These are phyloP conservation scores for Zaprionus taronus DNA, from an alignment of 1,140 invertebrate species.

Conservation along the genomic window DNA sequence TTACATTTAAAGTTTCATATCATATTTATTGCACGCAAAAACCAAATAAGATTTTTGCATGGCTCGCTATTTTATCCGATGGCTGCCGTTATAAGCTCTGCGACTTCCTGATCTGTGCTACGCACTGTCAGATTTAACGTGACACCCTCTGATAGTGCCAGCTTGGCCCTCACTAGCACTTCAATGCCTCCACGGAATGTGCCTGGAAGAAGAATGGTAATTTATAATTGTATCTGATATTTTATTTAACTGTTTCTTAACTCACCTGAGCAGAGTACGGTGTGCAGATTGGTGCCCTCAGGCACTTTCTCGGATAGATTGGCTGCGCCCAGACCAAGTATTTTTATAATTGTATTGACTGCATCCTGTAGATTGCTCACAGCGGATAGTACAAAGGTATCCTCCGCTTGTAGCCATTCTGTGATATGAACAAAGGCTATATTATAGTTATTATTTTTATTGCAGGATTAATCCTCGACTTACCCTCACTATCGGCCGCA, in stretches of 20 bases:
- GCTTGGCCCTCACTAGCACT: constrained; percentile 93
- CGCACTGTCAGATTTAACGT: constrained; percentile 89
- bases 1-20: constrained; percentile 65
- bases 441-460: not conserved
- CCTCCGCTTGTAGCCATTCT: constrained; percentile 91
- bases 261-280: constrained; percentile 90
- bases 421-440: constrained; percentile 15
- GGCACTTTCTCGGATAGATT: constrained; percentile 94
- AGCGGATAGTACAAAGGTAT: constrained; percentile 94
- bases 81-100: constrained; percentile 93
- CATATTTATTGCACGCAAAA: constrained; percentile 67
- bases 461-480: not conserved
- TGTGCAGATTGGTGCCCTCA: constrained; percentile 93
- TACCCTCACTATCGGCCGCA: constrained; percentile 85
- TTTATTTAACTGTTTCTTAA: constrained; percentile 11
- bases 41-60: constrained; percentile 63
- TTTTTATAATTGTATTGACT: constrained; percentile 93
- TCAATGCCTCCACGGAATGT: constrained; percentile 95
- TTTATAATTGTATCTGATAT: not conserved
- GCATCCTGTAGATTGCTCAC: constrained; percentile 93
- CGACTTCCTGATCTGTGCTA: constrained; percentile 88
- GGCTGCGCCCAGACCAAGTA: constrained; percentile 94
- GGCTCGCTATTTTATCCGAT: constrained; percentile 89
- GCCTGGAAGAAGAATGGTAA: constrained; percentile 85
- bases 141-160: constrained; percentile 91